Evolutionary conservation across 2,888 invertebrate genomes (phyloP), one percentile per base, ranked within the genome.

Genomic region (Amblyjoppa proteus): DNA sequence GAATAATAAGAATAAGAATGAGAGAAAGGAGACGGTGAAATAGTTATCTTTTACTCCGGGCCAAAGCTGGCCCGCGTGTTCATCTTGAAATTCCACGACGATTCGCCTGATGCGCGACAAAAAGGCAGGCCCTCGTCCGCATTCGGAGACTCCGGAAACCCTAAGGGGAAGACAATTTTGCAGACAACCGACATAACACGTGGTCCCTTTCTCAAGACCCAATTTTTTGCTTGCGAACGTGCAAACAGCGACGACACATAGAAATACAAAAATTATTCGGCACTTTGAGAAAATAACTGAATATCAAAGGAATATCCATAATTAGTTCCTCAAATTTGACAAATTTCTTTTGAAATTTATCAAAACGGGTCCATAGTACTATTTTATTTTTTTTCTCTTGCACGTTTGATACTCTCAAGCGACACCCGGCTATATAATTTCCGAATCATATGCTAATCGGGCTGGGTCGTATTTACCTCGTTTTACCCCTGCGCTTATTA

Each of bases 91-190:
- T 85, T 85, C 85, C 82, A 56, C 71, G 56, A 20, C 64, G 82
- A 64, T 79, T 79, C 75, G 49, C 70, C 41, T 53, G 61, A 58
- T 28, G 74, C 64, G 28, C 49, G 41, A 71, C 79, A 83, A 83
- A 85, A 85, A 82, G 83, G 53, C 81, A 76, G 75, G n/a, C 53
- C 78, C 84, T 76, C 86, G 84, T 86, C 86, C 86, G 84, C 86
- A 86, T 86, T 86, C 81, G 79, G 84, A 86, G 86, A 86, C 86
- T 84, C 84, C 81, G 84, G 84, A 84, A 84, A 76, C 66, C 70
- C 75, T 38, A 75, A 45, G 66, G 13, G 66, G 74, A 78, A 68
- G 69, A 69, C 38, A 74, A 82, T 82, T 82, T 85, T 79, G 69
- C 74, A 49, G 74, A 73, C 76, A n/a, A 13, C 45, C 53, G 61